Conservation (phyloP, 1,140 invertebrate species). For the roundworm (Caenorhabditis elegans) region WBcel235 BX284606.5:2560501-2561000, state of each 20-base stretch:
- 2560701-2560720: constrained; percentile 77
- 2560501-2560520: background rate
- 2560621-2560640: constrained; percentile 77
- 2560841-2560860: constrained; percentile 83
- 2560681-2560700: constrained; percentile 78
- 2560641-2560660: constrained; percentile 78
- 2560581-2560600: constrained; percentile 77
- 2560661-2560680: constrained; percentile 81
- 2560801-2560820: constrained; percentile 55
- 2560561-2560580: constrained; percentile 72
- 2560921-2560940: too few species aligned
- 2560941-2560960: too few species aligned
- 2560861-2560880: constrained; percentile 78
- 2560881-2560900: constrained; percentile 71
- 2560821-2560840: constrained; percentile 74
- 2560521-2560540: constrained; percentile 67
- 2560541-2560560: constrained; percentile 75
- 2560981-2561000: too few species aligned
- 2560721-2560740: constrained; percentile 84
- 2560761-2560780: constrained; percentile 81
- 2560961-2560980: too few species aligned
- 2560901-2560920: constrained; percentile 70
- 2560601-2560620: constrained; percentile 81
- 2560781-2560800: constrained; percentile 80
- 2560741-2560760: constrained; percentile 81